phyloP scores from a whole-genome alignment of 2,888 invertebrate species.

The Alitta virens region DNA sequence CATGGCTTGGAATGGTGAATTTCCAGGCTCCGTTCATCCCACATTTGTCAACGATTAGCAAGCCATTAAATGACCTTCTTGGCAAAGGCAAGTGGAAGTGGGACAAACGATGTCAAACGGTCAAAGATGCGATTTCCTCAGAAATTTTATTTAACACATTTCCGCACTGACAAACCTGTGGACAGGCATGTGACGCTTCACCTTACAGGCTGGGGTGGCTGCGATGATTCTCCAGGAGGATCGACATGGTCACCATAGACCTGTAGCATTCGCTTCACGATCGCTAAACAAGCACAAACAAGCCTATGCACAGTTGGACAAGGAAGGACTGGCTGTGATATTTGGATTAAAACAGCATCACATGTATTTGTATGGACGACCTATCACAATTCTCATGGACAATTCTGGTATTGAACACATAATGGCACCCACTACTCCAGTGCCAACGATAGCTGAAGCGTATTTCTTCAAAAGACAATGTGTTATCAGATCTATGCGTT shows the following conservation, averaged over 20 bases:
- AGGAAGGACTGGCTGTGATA: conserved; percentile 2
- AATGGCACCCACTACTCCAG: no score
- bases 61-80: not conserved
- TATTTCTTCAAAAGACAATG: not conserved
- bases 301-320: no score
- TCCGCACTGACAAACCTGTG: not conserved
- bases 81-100: not conserved
- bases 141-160: conserved; percentile 4
- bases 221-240: not conserved
- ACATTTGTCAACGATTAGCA: not conserved
- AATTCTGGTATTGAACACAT: not conserved
- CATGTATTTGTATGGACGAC: not conserved
- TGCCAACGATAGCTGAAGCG: not conserved
- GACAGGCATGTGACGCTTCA: conserved; percentile 1
- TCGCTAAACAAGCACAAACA: no score
- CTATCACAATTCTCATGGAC: not conserved
- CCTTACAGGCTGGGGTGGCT: not conserved
- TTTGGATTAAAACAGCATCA: not conserved
- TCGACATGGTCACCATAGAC: not conserved
- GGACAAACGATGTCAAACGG: not conserved
- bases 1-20: conserved; percentile 4
- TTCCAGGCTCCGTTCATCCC: not conserved
- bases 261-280: not conserved
- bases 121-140: not conserved
- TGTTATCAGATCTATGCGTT: not conserved